Conservation (phyloP, 2,113 vertebrate species). For the Recurvirostra avosetta region DNA sequence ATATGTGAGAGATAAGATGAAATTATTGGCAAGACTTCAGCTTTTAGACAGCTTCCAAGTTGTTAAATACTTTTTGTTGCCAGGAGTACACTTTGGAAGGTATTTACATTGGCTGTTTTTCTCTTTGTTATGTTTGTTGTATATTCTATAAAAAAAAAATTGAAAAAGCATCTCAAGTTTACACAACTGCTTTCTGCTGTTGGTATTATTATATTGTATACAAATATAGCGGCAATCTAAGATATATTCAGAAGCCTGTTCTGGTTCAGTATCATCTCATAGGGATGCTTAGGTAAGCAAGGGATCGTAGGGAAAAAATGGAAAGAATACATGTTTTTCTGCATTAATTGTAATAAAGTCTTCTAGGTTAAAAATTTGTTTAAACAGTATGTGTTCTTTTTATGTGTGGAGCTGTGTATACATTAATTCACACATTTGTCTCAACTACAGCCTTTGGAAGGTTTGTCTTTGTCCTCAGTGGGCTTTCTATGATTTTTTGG, state of each 20-base stretch:
- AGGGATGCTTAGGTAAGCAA: background rate
- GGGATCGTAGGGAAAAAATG: background rate
- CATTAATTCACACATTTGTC: background rate
- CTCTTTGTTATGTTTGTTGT: background rate
- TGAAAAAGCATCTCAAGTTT: background rate
- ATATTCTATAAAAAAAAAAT: background rate
- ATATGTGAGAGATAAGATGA: background rate
- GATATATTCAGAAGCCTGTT: background rate
- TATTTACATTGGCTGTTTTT: background rate
- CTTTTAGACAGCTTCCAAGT: background rate
- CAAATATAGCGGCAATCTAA: background rate
- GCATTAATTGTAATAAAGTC: background rate
- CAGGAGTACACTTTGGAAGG: background rate
- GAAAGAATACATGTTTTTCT: background rate
- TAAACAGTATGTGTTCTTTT: background rate
- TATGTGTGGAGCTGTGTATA: background rate
- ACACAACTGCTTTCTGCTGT: background rate
- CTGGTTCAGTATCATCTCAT: background rate
- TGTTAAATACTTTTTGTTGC: background rate
- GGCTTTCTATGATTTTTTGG: background rate
- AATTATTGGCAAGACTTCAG: constrained; percentile 14
- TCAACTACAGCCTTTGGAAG: background rate
- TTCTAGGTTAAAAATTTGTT: background rate
- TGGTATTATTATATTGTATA: background rate
- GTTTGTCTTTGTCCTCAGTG: background rate